Percentiles rank a stretch among this genome's conserved stretches.
phyloP scores from a whole-genome alignment of 2,113 vertebrate species.

The Craseonycteris thonglongyai region DNA sequence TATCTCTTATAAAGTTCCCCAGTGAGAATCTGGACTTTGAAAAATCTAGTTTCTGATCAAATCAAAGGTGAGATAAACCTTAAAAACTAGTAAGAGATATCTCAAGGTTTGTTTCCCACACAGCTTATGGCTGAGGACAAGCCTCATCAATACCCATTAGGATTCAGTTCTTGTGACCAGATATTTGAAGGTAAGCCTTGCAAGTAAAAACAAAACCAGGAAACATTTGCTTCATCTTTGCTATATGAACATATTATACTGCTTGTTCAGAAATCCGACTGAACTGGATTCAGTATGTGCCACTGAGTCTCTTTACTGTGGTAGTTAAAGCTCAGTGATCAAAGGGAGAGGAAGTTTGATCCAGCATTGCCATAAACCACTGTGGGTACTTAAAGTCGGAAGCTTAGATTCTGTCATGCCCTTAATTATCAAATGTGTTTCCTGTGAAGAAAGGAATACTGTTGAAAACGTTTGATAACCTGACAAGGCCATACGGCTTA shows the following conservation, averaged over 20 bases:
- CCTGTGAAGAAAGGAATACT: slow-evolving; percentile 78
- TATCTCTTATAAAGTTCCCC: background rate
- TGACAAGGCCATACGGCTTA: slow-evolving; percentile 89
- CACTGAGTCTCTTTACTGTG: background rate
- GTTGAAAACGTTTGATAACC: slow-evolving; percentile 86
- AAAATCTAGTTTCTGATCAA: background rate
- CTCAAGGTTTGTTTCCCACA: background rate
- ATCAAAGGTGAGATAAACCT: background rate
- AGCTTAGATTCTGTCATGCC: slow-evolving; percentile 71
- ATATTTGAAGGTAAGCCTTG: background rate
- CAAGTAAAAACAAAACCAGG: background rate
- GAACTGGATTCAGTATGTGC: background rate
- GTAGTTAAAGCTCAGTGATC: background rate
- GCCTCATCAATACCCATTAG: background rate
- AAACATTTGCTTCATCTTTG: background rate
- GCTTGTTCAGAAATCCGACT: slow-evolving; percentile 26
- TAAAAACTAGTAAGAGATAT: background rate
- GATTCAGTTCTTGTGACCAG: background rate
- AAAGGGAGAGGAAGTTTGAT: background rate
- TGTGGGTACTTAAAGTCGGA: slow-evolving; percentile 39
- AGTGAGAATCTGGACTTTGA: background rate
- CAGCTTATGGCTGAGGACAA: background rate
- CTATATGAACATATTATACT: background rate
- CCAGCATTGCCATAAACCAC: slow-evolving; percentile 36
- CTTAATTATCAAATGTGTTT: slow-evolving; percentile 79